Conservation (phyloP, 2,113 vertebrate genomes). For the Leptocoma aspasia region DNA sequence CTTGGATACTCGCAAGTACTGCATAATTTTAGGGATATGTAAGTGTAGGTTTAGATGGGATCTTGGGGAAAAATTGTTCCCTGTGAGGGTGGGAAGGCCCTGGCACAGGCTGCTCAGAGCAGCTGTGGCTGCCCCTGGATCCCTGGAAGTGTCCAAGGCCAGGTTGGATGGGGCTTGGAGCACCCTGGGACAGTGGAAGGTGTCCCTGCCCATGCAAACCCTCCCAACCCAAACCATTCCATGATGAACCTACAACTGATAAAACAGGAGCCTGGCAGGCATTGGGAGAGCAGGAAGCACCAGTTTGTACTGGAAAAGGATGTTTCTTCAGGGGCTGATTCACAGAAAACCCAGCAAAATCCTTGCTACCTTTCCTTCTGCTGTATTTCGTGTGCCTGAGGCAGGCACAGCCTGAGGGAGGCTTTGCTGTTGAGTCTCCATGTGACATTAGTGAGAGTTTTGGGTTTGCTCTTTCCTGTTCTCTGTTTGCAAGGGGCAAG, state of each 20-base stretch:
- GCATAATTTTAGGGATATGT: background rate
- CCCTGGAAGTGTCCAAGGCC: background rate
- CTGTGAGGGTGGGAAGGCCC: background rate
- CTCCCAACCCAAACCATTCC: background rate
- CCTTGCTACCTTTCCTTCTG: background rate
- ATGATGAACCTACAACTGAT: background rate
- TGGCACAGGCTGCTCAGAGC: background rate
- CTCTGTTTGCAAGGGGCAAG: background rate
- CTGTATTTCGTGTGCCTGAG: background rate
- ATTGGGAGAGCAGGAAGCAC: background rate
- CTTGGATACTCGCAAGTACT: background rate
- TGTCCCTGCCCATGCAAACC: background rate
- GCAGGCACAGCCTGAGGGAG: background rate
- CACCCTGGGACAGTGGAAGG: fast-evolving
- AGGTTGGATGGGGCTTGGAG: fast-evolving
- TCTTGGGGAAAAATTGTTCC: background rate
- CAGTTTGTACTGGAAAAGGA: background rate
- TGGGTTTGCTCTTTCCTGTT: background rate
- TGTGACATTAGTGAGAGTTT: background rate
- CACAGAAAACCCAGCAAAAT: background rate
- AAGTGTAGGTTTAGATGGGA: background rate
- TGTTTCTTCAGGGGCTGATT: background rate
- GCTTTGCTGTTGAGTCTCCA: background rate
- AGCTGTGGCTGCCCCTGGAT: background rate
- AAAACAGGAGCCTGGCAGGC: background rate